Conservation (phyloP, 2,113 vertebrate species). For the Cynoglossus semilaevis region DNA sequence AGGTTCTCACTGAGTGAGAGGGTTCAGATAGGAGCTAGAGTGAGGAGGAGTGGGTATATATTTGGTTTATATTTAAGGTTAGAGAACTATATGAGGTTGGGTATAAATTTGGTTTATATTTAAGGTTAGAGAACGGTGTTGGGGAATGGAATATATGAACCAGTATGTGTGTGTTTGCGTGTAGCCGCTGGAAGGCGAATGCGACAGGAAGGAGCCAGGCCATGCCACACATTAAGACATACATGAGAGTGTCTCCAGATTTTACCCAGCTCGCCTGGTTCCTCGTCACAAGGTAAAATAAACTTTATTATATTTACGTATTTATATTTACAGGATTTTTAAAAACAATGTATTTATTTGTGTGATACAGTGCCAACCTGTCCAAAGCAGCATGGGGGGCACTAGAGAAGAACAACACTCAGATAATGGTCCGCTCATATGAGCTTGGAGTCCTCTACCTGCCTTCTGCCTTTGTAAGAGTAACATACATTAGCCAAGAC, state of each 20-base stretch:
- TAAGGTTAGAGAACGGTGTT: no score
- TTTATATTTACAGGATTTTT: neutral
- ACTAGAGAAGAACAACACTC: slow-evolving; percentile 88
- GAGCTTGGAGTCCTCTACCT: slow-evolving; percentile 95
- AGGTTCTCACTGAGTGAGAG: no score
- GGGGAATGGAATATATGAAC: no score
- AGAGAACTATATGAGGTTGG: no score
- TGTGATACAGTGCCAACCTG: slow-evolving; percentile 84
- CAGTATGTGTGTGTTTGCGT: neutral
- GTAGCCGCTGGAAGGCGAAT: slow-evolving; percentile 89
- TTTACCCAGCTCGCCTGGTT: slow-evolving; percentile 91
- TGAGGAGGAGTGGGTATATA: no score
- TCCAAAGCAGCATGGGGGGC: slow-evolving; percentile 98
- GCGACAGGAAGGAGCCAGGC: slow-evolving; percentile 86
- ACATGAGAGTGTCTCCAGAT: slow-evolving; percentile 88
- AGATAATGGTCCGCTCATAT: slow-evolving; percentile 96
- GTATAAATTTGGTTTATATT: no score
- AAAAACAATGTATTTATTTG: neutral
- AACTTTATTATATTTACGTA: neutral
- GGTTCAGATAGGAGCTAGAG: no score
- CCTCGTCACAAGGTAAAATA: slow-evolving; percentile 85
- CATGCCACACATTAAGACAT: slow-evolving; percentile 97
- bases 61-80: no score
- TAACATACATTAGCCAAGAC: neutral
- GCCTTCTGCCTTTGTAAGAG: slow-evolving; percentile 90